Evolutionary conservation across 2,113 vertebrate species (phyloP), one percentile per base, ranked within the genome.

Genomic region (Nymphicus hollandicus): DNA sequence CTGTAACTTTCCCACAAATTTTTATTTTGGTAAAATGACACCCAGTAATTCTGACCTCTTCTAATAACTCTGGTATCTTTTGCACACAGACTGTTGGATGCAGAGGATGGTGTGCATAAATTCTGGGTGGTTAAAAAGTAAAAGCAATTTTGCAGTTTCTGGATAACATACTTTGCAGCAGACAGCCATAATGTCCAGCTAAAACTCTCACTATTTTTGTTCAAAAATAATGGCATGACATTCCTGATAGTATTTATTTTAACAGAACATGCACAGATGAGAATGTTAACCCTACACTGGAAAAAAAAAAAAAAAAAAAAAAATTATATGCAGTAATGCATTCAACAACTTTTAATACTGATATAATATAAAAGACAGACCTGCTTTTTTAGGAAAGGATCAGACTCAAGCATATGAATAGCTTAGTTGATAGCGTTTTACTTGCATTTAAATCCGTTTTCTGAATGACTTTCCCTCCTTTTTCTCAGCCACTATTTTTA

Each of bases 131-230:
- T 68, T 89, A 84, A 84, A 93, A 88, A 86, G 83, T 43, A 71
- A 92, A 84, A 86, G 86, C 50, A 78, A 89, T 35, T 58, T 24
- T 58, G 86, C 52, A 52, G 91, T 74, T 89, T 81, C 73, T 71
- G 49, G 16, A 5, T 52, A 87, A 86, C 19, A 87, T 78, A 55
- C 47, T 79, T 52, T 31, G 69, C 68, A 91, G 82, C 77, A 92
- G 64, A 4, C 31, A 74, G 47, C 24, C 47, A 19, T 37, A 69
- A 89, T 6, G 66, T 63, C 80, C 73, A 85, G 53, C 61, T 85
- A 84, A 87, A 95, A 84, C 46, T 61, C 56, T 79, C 79, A 91
- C 7, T 7, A 65, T 84, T 92, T 86, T 69, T 92, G 63, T 87
- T 93, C 92, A 71, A 89, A 90, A 91, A 88, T 81, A 71, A 81